Evolutionary conservation across 1,140 invertebrate genomes (phyloP), one percentile per base, ranked within the genome.

Genomic region (Drosophila subpulchrella): DNA sequence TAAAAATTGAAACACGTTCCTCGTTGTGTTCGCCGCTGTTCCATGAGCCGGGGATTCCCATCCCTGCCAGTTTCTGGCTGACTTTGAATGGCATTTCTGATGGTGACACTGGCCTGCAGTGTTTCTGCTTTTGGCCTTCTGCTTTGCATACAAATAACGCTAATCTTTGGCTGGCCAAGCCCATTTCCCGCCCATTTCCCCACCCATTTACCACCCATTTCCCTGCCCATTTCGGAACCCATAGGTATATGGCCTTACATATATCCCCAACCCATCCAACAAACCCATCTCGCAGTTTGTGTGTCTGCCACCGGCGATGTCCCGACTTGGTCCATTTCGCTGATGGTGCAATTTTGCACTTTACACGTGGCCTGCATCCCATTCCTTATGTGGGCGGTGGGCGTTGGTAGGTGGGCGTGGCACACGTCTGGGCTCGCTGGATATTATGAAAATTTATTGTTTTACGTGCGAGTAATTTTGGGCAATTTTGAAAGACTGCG

Each of bases 1-100:
- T 89, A 89, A 88, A 88, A 88, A 88, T 88, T 88, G 84, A 89
- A 88, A 88, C 84, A 88, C 84, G 85, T 86, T 79, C 70, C 75
- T 56, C 65, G 44, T 58, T 68, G 51, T 71, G 68, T 70, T 79
- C 30, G 56, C 56, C 48, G 59, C 34, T 78, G 27, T 32, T 71
- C 42, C 68, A 4, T 42, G 42, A n/a, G 10, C 13, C 46, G 34
- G 17, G 38, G 3, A 51, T n/a, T 5, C 34, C 7, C 48, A 30
- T 41, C 46, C n/a, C 3, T 36, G 7, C 4, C 34, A 2, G 34
- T 27, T 75, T 38, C 57, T 55, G 73, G 47, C 70, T 71, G 82
- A 88, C 72, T 84, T 88, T 89, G 84, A 88, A 77, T 88, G 83
- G 67, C 83, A 80, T 77, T 84, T 80, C 62, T 73, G 72, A 38